Base-by-base conservation (phyloP, 2,888 invertebrate species). In the Choreutis nemorana region DNA sequence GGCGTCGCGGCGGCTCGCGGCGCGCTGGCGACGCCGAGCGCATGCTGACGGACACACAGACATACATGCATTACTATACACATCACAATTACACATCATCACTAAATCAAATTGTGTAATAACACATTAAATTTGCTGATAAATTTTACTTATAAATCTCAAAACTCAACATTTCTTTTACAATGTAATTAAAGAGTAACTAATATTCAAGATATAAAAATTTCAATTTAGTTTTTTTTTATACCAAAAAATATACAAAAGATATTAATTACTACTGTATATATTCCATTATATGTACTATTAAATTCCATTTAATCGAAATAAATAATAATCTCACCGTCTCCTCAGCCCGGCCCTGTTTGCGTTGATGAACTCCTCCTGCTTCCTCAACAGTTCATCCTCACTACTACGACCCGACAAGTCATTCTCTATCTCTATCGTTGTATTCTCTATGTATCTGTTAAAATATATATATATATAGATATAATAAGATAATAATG, bases 301-400 rank as follows among this genome's bases (percentile, higher is more conserved):
- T n/a, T n/a, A n/a, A n/a, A n/a, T n/a, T n/a, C n/a, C n/a, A n/a
- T n/a, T n/a, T n/a, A n/a, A n/a, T n/a, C n/a, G 1, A 14, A 9
- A 1, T 8, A 12, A 7, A 8, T 10, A 12, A 9, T 18, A 8
- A 2, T 18, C 41, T 33, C 11, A 73, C 72, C 78, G 57, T 14
- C 77, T 41, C 23, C 75, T 39, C 1, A 78, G 46, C 0, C 78
- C 77, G 0, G 71, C 72, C 6, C 75, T 38, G 47, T 79, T 80
- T 6, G 71, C 73, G 39, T 58, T 63, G 28, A 80, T 80, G 49
- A 80, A 80, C 55, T 77, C 73, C 48, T 79, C 78, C 48, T 80
- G 80, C 0, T 68, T 36, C 2, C 77, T 34, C 38, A 70, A 41
- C 31, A 79, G 36, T 11, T 75, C 70, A 0, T 52, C 55, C 12